Conservation (phyloP, 2,797 vertebrate genomes). For the Cyprinodon diabolis region DNA sequence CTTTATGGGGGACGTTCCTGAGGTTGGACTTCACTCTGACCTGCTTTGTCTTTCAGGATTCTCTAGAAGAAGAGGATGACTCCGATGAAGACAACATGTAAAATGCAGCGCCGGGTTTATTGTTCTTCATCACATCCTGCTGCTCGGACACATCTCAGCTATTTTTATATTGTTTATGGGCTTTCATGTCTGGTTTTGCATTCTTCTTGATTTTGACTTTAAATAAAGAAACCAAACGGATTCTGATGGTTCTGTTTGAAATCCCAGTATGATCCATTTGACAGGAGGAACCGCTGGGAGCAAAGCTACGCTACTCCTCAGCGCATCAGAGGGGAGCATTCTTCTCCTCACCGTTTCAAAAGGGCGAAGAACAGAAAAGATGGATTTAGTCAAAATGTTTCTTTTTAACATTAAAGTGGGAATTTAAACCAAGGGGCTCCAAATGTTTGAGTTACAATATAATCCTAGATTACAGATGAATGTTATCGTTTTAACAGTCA, state of each 20-base stretch:
- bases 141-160: not conserved
- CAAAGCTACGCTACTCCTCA: no score
- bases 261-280: no score
- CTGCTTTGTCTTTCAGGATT: conserved; percentile 82
- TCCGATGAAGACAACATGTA: conserved; percentile 99
- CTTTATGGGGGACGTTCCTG: not conserved
- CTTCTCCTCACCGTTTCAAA: no score
- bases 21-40: not conserved
- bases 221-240: not conserved
- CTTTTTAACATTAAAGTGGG: no score
- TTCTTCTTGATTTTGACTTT: conserved; percentile 1
- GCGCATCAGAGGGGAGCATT: no score
- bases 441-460: no score
- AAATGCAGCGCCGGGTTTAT: conserved; percentile 40
- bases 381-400: no score
- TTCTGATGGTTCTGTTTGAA: not conserved
- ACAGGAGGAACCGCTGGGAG: no score
- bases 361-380: no score
- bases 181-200: conserved; percentile 24
- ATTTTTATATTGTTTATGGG: conserved; percentile 72
- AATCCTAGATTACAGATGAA: no score
- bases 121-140: not conserved
- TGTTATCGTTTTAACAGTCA: no score
- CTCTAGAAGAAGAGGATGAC: conserved; percentile 98
- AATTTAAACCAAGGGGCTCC: no score